Base-by-base conservation (phyloP, 2,797 vertebrate genomes). In the Scleropages formosus region DNA sequence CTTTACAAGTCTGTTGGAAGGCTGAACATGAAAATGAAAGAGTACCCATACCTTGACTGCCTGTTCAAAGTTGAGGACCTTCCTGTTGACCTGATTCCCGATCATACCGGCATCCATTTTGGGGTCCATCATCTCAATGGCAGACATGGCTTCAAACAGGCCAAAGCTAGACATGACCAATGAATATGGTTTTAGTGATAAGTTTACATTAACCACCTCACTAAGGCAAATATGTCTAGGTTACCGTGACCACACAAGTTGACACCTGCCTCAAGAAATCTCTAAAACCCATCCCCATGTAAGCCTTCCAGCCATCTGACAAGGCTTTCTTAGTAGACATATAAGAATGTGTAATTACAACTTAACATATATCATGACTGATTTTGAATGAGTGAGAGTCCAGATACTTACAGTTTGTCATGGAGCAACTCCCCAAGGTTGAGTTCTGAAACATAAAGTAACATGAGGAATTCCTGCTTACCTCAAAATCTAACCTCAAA, bases 81-180 rank as follows among this genome's bases (percentile, higher is more conserved):
- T 98, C 77, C 98, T 93, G 85, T 98, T 99, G 86, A 99, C 96
- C 85, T 99, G 98, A 84, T 99, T 99, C 84, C 97, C 97, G 79
- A 99, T 99, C 98, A 99, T 99, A 75, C 98, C 96, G 56, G 98
- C 96, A 79, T 99, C 97, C 98, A 99, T 99, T 85, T 99, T 99
- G 13, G 98, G 98, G 89, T 98, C 98, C 98, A 99, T 99, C 98
- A 99, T 99, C 91, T 99, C 97, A 85, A 99, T 99, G 77, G 98
- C 97, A 78, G 97, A 99, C 97, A 99, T 99, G 66, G 96, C 98
- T 91, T 99, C 98, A 89, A 99, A 99, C 77, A 99, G 92, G 73
- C 98, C 98, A 90, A 99, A 99, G 77, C 98, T 99, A 85, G 63
- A 15, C 44, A 47, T 26, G 53, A 27, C 22, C 15, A 69, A 59